Percentiles rank a stretch among this genome's conserved stretches.
phyloP scores from a whole-genome alignment of 2,797 vertebrate genomes.

The Schizothorax lantsangensis region DNA sequence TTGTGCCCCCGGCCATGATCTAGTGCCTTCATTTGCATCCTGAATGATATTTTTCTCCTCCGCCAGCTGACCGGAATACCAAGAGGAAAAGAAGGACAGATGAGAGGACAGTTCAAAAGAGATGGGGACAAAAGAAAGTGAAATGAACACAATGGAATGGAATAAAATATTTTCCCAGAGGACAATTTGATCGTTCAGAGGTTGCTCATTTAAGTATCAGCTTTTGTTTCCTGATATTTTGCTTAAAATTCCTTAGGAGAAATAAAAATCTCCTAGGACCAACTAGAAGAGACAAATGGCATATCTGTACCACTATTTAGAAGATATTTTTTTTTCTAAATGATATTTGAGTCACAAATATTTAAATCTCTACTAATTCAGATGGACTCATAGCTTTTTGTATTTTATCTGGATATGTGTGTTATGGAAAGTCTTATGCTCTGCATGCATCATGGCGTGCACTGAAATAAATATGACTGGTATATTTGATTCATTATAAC shows the following conservation, averaged over 20 bases:
- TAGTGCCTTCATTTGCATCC: constrained; percentile 55
- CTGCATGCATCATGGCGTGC: neutral
- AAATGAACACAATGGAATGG: constrained; percentile 30
- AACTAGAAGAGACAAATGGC: neutral
- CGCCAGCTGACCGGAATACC: constrained; percentile 53
- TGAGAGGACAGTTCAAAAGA: constrained; percentile 37
- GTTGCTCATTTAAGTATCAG: constrained; percentile 16
- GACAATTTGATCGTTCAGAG: neutral
- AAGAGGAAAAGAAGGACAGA: constrained; percentile 23
- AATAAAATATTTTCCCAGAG: constrained; percentile 22
- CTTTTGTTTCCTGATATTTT: neutral
- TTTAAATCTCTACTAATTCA: neutral
- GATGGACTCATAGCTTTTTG: neutral
- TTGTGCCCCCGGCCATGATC: constrained; percentile 62
- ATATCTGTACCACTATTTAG: neutral
- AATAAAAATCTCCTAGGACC: neutral
- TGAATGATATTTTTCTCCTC: constrained; percentile 55
- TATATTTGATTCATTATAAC: neutral
- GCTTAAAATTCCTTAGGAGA: neutral
- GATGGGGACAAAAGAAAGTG: constrained; percentile 31
- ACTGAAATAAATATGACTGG: neutral
- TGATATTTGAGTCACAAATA: neutral
- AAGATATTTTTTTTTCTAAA: neutral
- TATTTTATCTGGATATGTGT: neutral
- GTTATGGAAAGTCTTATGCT: neutral